Evolutionary conservation across 2,113 vertebrate genomes (phyloP), one percentile per base, ranked within the genome.

Genomic region (Psophia crepitans): DNA sequence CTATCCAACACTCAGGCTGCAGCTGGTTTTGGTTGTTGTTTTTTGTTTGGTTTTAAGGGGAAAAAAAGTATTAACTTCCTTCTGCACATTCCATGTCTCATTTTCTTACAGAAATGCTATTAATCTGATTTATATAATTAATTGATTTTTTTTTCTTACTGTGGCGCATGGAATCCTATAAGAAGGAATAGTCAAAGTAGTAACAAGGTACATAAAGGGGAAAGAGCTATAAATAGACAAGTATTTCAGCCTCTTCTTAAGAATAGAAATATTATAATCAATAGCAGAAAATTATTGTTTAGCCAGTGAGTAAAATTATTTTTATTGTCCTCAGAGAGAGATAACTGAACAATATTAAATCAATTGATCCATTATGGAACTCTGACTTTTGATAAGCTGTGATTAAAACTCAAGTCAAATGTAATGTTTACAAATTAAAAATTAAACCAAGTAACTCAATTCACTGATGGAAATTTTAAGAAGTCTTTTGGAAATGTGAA

Each of bases 51-150:
- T 96, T 92, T 58, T 82, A 63, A 78, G 28, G 10, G 30, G 32
- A 93, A 71, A 77, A 77, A 54, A 79, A 18, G 3, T 30, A 19
- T 60, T 4, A 0, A 32, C 73, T 82, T 91, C 15, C 71, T 94
- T 90, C 53, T 76, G 61, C 14, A 80, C 0, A 0, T 76, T 87
- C 1, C 1, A 6, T 17, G 5, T 77, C 16, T 84, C 3, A 22
- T n/a, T 89, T 83, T 88, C 14, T 70, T 61, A 66, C 15, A 61
- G 16, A 14, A 84, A 54, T 48, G 18, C 2, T 84, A 24, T 57
- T 48, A 73, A 26, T 30, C 1, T 51, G 15, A 84, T 43, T 56
- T 28, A 53, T 53, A 14, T 28, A 53, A 53, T 28, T 53, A 14
- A 53, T 53, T 17, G 46, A 46, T 46, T 46, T 46, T 46, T 46